These are phyloP conservation scores for Chironomus tepperi DNA, from an alignment of 1,140 invertebrate species.

Conservation along the genomic window DNA sequence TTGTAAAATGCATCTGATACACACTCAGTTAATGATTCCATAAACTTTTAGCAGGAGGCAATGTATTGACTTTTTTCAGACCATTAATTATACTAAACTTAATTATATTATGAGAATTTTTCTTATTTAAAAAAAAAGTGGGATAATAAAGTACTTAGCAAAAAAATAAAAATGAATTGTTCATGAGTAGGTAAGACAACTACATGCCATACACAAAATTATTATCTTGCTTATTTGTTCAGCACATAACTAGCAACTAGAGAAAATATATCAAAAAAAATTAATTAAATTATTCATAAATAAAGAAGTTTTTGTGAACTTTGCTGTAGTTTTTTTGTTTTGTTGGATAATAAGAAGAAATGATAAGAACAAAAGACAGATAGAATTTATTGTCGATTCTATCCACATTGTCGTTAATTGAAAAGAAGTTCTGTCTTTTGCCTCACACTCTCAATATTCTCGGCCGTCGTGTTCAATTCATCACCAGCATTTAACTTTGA, in stretches of 20 bases:
- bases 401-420: neutral
- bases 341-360: neutral
- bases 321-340: neutral
- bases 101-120: too few species aligned
- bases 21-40: too few species aligned
- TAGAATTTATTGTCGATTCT: neutral
- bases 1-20: too few species aligned
- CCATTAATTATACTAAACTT: too few species aligned
- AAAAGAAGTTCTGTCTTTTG: conserved; percentile 16
- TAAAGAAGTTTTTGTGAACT: neutral
- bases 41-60: too few species aligned
- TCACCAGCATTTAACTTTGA: neutral
- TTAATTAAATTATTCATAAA: neutral
- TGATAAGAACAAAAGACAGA: too few species aligned
- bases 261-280: neutral
- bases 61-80: too few species aligned
- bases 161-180: too few species aligned
- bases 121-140: too few species aligned
- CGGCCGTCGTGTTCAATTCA: neutral
- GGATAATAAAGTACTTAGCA: too few species aligned
- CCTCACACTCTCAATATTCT: conserved; percentile 7
- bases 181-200: too few species aligned
- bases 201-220: too few species aligned
- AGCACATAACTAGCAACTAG: neutral
- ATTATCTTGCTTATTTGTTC: neutral